Evolutionary conservation across 2,888 invertebrate genomes (phyloP), one percentile per base, ranked within the genome.

Genomic region (Plagodis pulveraria): DNA sequence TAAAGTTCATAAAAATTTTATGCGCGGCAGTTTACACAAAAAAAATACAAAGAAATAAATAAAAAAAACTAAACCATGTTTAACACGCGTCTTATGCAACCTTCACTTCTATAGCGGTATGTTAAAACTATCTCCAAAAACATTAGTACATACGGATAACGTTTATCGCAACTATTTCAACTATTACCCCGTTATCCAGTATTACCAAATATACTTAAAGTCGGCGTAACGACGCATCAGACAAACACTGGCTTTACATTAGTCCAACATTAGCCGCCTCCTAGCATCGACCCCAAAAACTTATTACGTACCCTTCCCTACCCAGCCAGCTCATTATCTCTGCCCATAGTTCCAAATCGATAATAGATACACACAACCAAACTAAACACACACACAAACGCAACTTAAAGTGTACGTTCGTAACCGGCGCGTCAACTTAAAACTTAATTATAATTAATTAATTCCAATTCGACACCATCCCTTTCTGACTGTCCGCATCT

Each of bases 401-500:
- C 74, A 81, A 78, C 78, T 79, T 80, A 83, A 89, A 87, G 86
- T 87, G 86, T 86, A 86, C 83, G 85, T 86, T 86, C 89, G 89
- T 92, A 91, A 92, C 90, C 86, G 86, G 88, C 93, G 93, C 94
- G 94, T 94, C 94, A 95, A 95, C 95, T 95, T 95, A 95, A 92
- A 95, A 95, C 95, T 95, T 95, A 95, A 95, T 96, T 95, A 95
- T 95, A 95, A 95, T 96, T 95, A 95, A 95, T 95, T 95, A 95
- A 95, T 95, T 94, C 94, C 94, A 94, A 94, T 94, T 94, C 94
- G 83, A 82, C 80, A 77, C 80, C 78, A 77, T 92, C 89, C 84
- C 84, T 82, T 78, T 91, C 90, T 68, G 78, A 66, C 87, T 58
- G 62, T 71, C 58, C 61, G 66, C 72, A 87, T 93, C 93, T 94